Percentiles rank a stretch among this genome's conserved stretches.
These are phyloP conservation scores for Colius striatus DNA, from an alignment of 2,113 vertebrate species.

Conservation along the genomic window DNA sequence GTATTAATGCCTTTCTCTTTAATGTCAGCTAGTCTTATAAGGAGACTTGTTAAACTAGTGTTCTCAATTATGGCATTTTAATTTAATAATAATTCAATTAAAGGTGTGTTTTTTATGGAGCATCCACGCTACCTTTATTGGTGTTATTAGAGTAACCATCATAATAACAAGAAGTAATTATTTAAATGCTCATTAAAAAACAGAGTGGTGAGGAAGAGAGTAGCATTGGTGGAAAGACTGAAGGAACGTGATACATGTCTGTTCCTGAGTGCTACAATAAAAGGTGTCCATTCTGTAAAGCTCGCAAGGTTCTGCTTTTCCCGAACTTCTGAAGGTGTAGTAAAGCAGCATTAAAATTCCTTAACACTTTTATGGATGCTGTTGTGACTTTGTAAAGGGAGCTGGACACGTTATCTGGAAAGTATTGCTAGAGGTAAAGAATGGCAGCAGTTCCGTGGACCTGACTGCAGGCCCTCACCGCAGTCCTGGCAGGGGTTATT, in stretches of 20 bases:
- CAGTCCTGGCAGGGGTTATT: conserved; percentile 23
- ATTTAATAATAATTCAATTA: conserved; percentile 70
- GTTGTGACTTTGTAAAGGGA: conserved; percentile 14
- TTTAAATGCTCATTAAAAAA: conserved; percentile 70
- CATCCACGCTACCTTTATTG: conserved; percentile 55
- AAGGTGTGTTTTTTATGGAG: conserved; percentile 70
- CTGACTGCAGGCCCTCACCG: not conserved
- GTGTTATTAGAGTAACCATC: conserved; percentile 58
- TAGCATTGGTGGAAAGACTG: not conserved
- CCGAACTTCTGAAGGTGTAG: conserved; percentile 27
- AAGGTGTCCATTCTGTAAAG: conserved; percentile 45
- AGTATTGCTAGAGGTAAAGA: conserved; percentile 23
- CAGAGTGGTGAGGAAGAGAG: not conserved
- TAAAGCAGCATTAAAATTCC: conserved; percentile 47
- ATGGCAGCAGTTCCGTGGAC: not conserved
- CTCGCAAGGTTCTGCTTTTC: conserved; percentile 45
- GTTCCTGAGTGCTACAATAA: conserved; percentile 56
- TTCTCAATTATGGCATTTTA: conserved; percentile 57
- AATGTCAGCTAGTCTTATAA: conserved; percentile 23
- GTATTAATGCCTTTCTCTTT: conserved; percentile 21
- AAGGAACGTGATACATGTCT: not conserved
- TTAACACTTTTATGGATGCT: conserved; percentile 45
- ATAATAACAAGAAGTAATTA: conserved; percentile 64
- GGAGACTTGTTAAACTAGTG: conserved; percentile 47
- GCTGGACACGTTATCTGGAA: not conserved